phyloP scores from a whole-genome alignment of 1,140 invertebrate species.

The Tyrophagus putrescentiae region DNA sequence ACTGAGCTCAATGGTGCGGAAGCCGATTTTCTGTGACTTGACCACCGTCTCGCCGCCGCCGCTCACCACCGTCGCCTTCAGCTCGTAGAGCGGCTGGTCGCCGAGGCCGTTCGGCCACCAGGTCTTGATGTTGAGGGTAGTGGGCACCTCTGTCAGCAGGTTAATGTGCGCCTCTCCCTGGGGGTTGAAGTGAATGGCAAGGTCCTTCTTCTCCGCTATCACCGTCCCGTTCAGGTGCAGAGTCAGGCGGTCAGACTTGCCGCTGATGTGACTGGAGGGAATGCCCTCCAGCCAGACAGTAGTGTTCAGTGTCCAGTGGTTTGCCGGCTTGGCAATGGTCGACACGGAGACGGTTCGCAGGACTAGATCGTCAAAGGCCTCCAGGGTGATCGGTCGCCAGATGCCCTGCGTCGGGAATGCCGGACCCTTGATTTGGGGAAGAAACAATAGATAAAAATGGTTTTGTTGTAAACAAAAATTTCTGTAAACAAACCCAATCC shows the following conservation, averaged over 20 bases:
- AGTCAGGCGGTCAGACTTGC: not conserved
- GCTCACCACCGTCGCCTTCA: constrained; percentile 17
- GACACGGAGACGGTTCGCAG: not conserved
- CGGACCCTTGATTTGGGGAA: constrained; percentile 36
- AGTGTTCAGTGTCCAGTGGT: not conserved
- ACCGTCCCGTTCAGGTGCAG: not conserved
- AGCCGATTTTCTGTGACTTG: constrained; percentile 51
- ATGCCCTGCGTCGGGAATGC: constrained; percentile 83
- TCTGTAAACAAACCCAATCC: constrained; percentile 75
- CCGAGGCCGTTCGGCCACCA: constrained; percentile 8
- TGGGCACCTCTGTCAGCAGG: not conserved
- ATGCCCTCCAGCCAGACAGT: not conserved
- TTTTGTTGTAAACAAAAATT: too few species aligned
- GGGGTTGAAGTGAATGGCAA: not conserved
- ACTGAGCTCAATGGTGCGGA: constrained; percentile 58
- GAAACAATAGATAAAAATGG: not conserved
- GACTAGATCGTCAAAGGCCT: constrained; percentile 33
- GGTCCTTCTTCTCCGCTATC: not conserved
- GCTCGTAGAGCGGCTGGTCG: not conserved
- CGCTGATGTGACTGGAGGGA: not conserved
- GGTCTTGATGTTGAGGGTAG: not conserved
- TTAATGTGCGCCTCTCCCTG: not conserved
- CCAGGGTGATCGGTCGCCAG: constrained; percentile 48
- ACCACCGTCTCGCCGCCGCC: constrained; percentile 27
- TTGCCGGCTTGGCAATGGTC: not conserved